phyloP scores from a whole-genome alignment of 2,797 vertebrate species.

The Spinibarbus caldwelli region DNA sequence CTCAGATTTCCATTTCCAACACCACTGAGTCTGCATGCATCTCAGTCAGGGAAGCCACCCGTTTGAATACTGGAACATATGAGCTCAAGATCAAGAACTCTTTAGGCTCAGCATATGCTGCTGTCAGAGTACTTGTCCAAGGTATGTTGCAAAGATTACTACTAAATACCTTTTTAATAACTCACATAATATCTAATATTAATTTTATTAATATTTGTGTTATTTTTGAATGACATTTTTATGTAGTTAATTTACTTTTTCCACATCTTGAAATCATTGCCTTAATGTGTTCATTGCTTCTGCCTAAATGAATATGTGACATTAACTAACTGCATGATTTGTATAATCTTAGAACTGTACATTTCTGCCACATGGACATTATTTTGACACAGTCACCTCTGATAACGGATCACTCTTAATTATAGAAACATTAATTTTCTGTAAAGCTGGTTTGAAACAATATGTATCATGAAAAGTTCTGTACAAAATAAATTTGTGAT shows the following conservation, averaged over 20 bases:
- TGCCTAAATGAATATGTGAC: neutral
- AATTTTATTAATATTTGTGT: neutral
- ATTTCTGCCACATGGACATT: neutral
- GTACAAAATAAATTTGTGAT: neutral
- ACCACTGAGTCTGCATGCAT: slow-evolving; percentile 87
- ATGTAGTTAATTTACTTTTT: neutral
- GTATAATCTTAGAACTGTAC: neutral
- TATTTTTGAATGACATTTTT: neutral
- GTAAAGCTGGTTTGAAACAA: neutral
- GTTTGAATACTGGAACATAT: slow-evolving; percentile 91
- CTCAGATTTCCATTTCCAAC: slow-evolving; percentile 86
- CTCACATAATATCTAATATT: neutral
- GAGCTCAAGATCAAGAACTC: slow-evolving; percentile 96
- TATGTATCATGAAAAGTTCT: neutral
- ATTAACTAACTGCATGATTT: neutral
- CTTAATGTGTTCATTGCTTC: neutral
- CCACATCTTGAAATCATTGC: neutral
- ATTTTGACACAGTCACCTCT: neutral
- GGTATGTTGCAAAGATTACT: slow-evolving; percentile 78
- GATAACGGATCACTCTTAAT: neutral
- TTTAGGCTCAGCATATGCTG: slow-evolving; percentile 88
- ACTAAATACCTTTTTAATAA: neutral
- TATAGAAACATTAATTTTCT: neutral
- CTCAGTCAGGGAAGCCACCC: slow-evolving; percentile 88
- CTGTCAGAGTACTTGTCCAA: slow-evolving; percentile 91